Percentiles rank a stretch among this genome's conserved stretches.
These are phyloP conservation scores for Stylophora pistillata DNA, from an alignment of 64 coral and sea anemone genomes.

Conservation along the genomic window DNA sequence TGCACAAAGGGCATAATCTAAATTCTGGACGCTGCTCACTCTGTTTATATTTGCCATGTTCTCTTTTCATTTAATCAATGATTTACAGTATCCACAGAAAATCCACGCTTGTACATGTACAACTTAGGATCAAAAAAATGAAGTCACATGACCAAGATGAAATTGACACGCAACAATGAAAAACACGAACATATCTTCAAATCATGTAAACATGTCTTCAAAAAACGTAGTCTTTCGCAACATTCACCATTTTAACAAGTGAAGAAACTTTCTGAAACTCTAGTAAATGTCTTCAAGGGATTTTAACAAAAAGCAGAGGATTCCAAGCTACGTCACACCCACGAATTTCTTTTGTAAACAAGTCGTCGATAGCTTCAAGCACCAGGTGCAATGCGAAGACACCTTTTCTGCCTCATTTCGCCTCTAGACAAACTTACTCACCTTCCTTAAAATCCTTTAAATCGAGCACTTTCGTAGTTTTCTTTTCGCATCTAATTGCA, in stretches of 20 bases:
- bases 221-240: neutral
- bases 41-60: neutral
- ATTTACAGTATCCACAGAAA: too few species aligned
- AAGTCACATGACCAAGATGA: neutral
- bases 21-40: too few species aligned
- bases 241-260: neutral
- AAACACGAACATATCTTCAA: neutral
- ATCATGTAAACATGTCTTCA: neutral
- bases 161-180: too few species aligned
- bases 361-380: neutral
- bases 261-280: neutral
- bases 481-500: neutral
- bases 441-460: neutral
- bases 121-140: neutral
- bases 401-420: neutral
- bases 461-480: neutral
- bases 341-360: neutral
- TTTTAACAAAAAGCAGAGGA: neutral
- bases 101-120: neutral
- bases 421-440: neutral
- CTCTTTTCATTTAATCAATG: neutral
- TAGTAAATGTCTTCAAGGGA: neutral
- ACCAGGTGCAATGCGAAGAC: neutral
- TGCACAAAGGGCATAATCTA: too few species aligned
- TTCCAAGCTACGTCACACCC: conserved; percentile 9